Evolutionary conservation across 2,797 vertebrate genomes (phyloP), one percentile per base, ranked within the genome.

Genomic region (Helarctos malayanus): DNA sequence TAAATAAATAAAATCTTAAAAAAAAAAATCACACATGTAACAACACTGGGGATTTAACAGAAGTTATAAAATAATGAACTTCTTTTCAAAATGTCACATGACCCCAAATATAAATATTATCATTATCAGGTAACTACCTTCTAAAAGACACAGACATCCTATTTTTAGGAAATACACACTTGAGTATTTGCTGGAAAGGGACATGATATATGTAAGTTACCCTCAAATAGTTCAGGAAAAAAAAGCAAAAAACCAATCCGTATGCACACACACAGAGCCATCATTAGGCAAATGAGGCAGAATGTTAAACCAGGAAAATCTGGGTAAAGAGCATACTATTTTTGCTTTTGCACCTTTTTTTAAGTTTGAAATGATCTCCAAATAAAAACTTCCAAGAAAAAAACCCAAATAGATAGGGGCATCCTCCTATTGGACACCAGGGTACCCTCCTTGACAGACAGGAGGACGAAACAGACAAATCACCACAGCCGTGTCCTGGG

Each of bases 151-250:
- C 8, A 15, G 21, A 92, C 19, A n/a, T n/a, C 27, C 5, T 68
- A 18, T 75, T 93, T 89, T 78, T 69, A 78, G 61, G 59, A 95
- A 84, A 93, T 79, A 27, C 0, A 76, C 45, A 82, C 41, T 83
- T 32, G 52, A n/a, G 29, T 32, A 76, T 68, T 38, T 35, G 9
- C 9, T 16, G 71, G 23, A 45, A 87, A 80, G 65, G 56, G 38
- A 41, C 49, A 68, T 59, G 35, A 83, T 45, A 61, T 23, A 73
- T 0, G 3, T 19, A 65, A 78, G 23, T 73, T 18, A 29, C 18
- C 49, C 32, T 76, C 32, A 25, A 79, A 63, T 21, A 14, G 10
- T 10, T 87, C 54, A 59, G 49, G 13, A 29, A 68, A 75, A 38
- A 69, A 35, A 45, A 73, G 38, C 38, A 38, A 4, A 38, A 79